phyloP scores from a whole-genome alignment of 2,113 vertebrate genomes.

The Psilopogon haemacephalus region DNA sequence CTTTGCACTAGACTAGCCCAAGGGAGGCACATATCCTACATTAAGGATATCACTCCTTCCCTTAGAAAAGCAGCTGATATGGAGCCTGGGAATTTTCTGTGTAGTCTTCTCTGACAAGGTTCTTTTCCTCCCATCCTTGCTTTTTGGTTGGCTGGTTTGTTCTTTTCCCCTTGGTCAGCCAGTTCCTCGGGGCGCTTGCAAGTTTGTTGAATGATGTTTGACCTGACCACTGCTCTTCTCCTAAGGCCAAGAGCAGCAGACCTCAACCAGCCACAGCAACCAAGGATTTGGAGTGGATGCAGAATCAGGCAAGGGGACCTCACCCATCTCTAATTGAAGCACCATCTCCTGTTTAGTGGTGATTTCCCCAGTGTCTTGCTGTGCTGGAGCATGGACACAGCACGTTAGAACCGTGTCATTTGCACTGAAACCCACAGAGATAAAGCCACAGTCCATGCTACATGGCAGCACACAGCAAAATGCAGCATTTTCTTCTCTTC shows the following conservation, averaged over 20 bases:
- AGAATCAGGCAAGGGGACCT: not conserved
- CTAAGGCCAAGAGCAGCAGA: not conserved
- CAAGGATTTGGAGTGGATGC: not conserved
- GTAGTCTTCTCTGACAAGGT: not conserved
- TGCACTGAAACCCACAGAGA: not conserved
- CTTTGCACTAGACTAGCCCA: constrained; percentile 49
- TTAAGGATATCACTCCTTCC: constrained; percentile 35
- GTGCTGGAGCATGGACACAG: not conserved
- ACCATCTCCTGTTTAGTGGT: not conserved
- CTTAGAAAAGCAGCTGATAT: constrained; percentile 3
- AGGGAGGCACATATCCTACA: constrained; percentile 40
- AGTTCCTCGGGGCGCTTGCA: not conserved
- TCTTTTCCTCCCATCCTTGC: not conserved
- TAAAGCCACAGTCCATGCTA: not conserved
- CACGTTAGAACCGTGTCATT: not conserved
- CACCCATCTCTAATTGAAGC: not conserved
- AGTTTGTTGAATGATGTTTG: not conserved
- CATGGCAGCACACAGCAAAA: not conserved
- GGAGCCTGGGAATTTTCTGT: constrained; percentile 6
- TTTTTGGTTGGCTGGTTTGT: not conserved
- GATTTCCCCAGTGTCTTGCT: constrained; percentile 27
- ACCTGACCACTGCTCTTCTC: not conserved
- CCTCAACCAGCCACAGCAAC: not conserved
- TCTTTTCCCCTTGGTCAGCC: not conserved
- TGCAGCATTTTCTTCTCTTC: not conserved